These are phyloP conservation scores for Thamnophis elegans DNA, from an alignment of 2,797 vertebrate species.

Conservation along the genomic window DNA sequence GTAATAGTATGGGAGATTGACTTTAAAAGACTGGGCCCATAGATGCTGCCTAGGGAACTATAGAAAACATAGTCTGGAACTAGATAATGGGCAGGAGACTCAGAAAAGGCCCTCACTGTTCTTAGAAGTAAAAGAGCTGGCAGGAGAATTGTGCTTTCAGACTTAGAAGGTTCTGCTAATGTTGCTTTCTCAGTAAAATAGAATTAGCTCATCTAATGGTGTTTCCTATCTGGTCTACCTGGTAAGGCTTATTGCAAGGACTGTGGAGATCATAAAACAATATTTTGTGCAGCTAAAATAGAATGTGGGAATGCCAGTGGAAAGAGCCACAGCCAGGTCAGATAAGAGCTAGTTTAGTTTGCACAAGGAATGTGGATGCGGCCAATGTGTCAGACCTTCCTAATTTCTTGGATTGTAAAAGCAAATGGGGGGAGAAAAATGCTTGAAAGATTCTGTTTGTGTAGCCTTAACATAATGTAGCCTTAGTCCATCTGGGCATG, in stretches of 20 bases:
- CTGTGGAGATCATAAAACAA: not conserved
- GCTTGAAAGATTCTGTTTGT: not conserved
- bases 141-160: not conserved
- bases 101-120: not conserved
- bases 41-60: not conserved
- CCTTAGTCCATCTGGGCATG: not conserved
- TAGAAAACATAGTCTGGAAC: not conserved
- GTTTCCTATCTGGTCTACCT: not conserved
- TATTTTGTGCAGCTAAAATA: not conserved
- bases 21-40: not conserved
- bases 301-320: not conserved
- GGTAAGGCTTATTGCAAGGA: not conserved
- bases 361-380: not conserved
- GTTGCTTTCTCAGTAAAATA: not conserved
- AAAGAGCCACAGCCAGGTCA: not conserved
- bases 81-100: not conserved
- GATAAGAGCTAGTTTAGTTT: not conserved
- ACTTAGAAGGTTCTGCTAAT: not conserved
- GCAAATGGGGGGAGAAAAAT: not conserved
- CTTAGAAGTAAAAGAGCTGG: not conserved
- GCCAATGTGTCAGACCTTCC: not conserved
- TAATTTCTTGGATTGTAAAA: not conserved
- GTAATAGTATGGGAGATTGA: not conserved
- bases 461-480: not conserved
- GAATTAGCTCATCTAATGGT: not conserved